phyloP scores from a whole-genome alignment of 2,113 vertebrate species.

The Nothocercus julius region DNA sequence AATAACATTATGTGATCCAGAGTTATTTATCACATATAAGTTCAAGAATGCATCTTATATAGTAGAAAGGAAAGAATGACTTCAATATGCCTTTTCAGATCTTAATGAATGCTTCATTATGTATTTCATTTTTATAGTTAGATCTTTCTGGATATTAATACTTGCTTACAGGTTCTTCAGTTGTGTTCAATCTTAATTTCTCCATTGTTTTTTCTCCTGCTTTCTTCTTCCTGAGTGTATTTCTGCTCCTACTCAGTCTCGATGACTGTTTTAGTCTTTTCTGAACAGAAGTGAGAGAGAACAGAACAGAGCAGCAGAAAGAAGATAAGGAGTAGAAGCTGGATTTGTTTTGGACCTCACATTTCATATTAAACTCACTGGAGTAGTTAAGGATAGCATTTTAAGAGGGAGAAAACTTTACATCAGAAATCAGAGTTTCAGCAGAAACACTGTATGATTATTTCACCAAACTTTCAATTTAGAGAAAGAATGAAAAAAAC shows the following conservation, averaged over 20 bases:
- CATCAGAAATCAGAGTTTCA: not conserved
- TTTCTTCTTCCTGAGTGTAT: not conserved
- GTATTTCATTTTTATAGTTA: not conserved
- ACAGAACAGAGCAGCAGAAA: not conserved
- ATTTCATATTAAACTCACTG: not conserved
- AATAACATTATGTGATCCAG: not conserved
- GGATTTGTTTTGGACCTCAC: not conserved
- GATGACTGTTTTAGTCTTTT: not conserved
- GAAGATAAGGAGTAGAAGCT: not conserved
- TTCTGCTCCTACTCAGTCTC: not conserved
- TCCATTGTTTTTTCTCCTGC: not conserved
- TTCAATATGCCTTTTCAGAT: not conserved
- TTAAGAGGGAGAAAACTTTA: not conserved
- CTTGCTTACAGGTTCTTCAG: not conserved
- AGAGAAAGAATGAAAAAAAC: not conserved
- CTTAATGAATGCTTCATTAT: not conserved
- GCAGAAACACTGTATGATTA: rapidly evolving
- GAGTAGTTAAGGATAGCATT: not conserved
- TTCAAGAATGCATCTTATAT: not conserved
- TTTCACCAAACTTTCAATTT: not conserved
- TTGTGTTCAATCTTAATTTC: not conserved
- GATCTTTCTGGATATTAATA: not conserved
- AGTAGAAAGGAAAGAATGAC: not conserved
- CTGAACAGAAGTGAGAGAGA: not conserved
- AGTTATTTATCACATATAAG: not conserved